Conservation (phyloP, 2,113 vertebrate species). For the Prinia subflava region DNA sequence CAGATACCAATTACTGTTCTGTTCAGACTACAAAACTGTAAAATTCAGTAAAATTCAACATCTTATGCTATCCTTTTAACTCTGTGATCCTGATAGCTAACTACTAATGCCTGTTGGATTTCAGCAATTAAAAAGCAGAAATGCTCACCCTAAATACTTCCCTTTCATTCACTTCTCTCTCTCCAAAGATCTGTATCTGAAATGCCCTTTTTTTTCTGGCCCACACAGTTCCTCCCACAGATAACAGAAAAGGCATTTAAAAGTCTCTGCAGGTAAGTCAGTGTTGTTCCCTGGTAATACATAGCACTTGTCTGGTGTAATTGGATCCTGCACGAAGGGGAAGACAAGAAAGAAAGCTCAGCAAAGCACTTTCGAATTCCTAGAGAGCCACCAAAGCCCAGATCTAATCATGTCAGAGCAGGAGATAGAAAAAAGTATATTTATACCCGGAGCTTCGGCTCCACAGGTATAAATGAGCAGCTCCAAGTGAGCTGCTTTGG, state of each 20-base stretch:
- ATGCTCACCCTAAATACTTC: neutral
- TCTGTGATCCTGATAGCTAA: neutral
- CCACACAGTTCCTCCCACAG: neutral
- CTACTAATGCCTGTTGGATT: neutral
- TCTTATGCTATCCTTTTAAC: neutral
- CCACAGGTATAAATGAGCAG: neutral
- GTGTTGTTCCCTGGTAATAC: neutral
- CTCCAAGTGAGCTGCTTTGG: neutral
- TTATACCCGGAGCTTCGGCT: neutral
- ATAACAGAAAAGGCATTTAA: neutral
- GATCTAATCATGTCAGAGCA: neutral
- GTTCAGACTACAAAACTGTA: neutral
- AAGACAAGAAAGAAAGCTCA: neutral
- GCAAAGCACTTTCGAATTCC: neutral
- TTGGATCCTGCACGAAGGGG: neutral
- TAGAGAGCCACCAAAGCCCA: slow-evolving; percentile 15
- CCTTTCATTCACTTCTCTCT: neutral
- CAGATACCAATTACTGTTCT: neutral
- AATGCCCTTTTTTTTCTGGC: neutral
- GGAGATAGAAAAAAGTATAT: neutral
- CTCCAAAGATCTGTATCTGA: neutral
- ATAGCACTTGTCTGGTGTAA: neutral
- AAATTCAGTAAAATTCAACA: neutral
- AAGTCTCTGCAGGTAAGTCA: neutral
- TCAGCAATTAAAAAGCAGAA: neutral